Evolutionary conservation across 1,140 invertebrate genomes (phyloP), one percentile per base, ranked within the genome.

Genomic region (Drosophila obscura): DNA sequence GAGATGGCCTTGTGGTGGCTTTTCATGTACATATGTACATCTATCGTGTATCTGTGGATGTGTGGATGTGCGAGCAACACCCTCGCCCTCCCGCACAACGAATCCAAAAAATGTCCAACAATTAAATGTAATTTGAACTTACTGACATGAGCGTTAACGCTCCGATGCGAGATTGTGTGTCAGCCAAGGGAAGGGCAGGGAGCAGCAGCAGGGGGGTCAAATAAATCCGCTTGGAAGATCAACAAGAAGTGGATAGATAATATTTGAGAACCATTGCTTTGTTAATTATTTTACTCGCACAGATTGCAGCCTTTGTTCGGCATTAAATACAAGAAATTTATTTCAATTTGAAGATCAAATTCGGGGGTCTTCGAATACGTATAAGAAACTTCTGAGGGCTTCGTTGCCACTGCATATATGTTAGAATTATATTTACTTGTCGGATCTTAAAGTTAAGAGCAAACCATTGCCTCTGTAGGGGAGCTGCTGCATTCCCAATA

Each of bases 71-170:
- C 11, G 35, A 13, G 11, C 11, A 39, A 3, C 51, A 59, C 44
- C 51, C 48, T 51, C 63, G 5, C 41, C 13, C 19, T 50, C 35
- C 28, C 65, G 13, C 46, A 11, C 15, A 15, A 11, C 43, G 9
- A 44, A 8, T 50, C 26, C 46, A 80, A 80, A 67, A 87, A 81
- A 88, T 88, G 73, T 79, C 72, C 49, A 87, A 83, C 83, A 87
- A 87, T 87, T 87, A 87, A 89, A 55, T 87, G 83, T 83, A 87
- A 87, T 83, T 88, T 73, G 79, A 87, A 71, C 64, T 77, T 64
- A 62, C 59, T 64, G 73, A 81, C 64, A 77, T 84, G 64, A 60
- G 39, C 44, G 43, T 61, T 46, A 43, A 57, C 45, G 41, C 71
- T 53, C 52, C 43, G 53, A 58, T 74, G 73, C 41, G 19, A 46